A percentile compares a stretch with the other conserved stretches of the same genome.
phyloP scores from a whole-genome alignment of 2,113 vertebrate species.

The Geothlypis trichas region DNA sequence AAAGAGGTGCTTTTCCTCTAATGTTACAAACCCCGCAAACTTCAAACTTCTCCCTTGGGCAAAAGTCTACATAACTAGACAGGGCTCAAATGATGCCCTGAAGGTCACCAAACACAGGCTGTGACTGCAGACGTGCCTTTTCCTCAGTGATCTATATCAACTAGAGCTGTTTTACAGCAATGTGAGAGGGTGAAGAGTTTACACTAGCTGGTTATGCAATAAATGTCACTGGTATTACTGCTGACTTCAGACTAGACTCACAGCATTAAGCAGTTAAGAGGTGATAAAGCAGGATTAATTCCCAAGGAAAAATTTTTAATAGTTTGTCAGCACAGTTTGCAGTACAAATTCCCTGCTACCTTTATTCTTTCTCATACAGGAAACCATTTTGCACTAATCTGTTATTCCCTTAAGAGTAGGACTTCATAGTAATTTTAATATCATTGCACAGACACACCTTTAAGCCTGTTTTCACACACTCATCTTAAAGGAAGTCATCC shows the following conservation, averaged over 20 bases:
- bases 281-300: slow-evolving; percentile 79
- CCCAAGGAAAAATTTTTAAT: slow-evolving; percentile 52
- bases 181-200: slow-evolving; percentile 14
- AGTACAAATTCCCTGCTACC: background rate
- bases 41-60: background rate
- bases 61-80: background rate
- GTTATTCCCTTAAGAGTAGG: background rate
- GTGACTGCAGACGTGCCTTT: background rate
- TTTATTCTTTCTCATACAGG: background rate
- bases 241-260: slow-evolving; percentile 69
- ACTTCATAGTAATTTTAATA: background rate
- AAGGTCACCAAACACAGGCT: background rate
- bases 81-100: background rate
- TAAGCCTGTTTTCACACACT: slow-evolving; percentile 31
- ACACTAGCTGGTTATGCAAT: slow-evolving; percentile 32
- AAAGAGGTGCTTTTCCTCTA: background rate
- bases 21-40: background rate
- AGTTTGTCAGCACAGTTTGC: background rate
- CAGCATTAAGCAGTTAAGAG: slow-evolving; percentile 73
- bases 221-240: slow-evolving; percentile 48
- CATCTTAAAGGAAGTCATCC: slow-evolving; percentile 47
- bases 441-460: background rate
- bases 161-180: background rate
- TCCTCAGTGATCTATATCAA: background rate
- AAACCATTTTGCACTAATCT: slow-evolving; percentile 22